Evolutionary conservation across 2,888 invertebrate genomes (phyloP), one percentile per base, ranked within the genome.

Genomic region (Deladenus siricidicola): DNA sequence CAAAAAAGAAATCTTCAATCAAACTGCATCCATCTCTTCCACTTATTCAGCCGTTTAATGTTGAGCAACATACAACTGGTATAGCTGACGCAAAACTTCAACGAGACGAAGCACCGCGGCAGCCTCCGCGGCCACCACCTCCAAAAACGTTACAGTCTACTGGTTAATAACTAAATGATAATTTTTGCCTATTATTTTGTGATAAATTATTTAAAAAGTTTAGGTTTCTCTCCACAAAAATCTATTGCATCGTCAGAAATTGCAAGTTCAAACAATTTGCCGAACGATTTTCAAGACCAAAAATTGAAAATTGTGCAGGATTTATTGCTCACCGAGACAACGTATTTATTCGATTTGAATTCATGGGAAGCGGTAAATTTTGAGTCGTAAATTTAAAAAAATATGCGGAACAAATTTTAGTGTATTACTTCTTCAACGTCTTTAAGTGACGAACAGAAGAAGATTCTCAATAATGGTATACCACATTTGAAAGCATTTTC

Each of bases 401-500:
- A 24, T 21, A n/a, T 10, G 6, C 24, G 6, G 24, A n/a, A 10
- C n/a, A 50, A 24, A 21, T 57, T 63, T 63, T 48, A 63, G 62
- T 55, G 63, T 45, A 56, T 63, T 23, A 23, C 45, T 23, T 39
- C 54, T 39, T 42, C 28, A 26, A 44, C 60, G 3, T 21, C 48
- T 1, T 50, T 72, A 43, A 64, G 54, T 17, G 60, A 49, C 1
- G 63, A 68, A 42, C 68, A 72, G 48, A 72, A 72, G 65, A 55
- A 58, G 17, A 48, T 69, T 6, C 53, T 72, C 45, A 67, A 63
- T 34, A 70, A 66, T 44, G 73, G 70, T 42, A 68, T 67, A 30
- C 68, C 71, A 8, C 66, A 69, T 49, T 67, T 73, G 26, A 66
- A 68, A 14, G 66, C 70, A 21, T 62, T 73, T 1, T 71, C 72